phyloP scores from a whole-genome alignment of 2,797 vertebrate genomes.

The Sebastolobus altivelis region DNA sequence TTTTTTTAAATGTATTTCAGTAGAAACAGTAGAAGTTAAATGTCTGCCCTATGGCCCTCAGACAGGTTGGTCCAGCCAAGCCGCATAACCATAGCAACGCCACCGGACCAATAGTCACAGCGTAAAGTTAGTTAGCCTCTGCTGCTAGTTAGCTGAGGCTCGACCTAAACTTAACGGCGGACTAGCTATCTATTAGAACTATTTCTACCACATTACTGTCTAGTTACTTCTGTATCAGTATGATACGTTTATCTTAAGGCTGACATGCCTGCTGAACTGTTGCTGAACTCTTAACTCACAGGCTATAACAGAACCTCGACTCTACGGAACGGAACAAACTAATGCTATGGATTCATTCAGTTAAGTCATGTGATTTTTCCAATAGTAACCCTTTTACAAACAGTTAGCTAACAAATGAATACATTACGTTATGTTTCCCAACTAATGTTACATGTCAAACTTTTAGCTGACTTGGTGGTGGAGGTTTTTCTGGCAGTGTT shows the following conservation, averaged over 20 bases:
- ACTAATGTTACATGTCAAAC: background rate
- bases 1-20: no score
- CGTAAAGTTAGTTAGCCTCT: no score
- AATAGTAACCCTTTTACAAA: background rate
- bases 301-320: background rate
- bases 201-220: background rate
- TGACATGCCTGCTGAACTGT: no score
- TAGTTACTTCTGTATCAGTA: background rate
- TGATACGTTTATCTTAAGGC: background rate
- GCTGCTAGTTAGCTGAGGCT: no score
- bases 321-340: no score
- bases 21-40: no score
- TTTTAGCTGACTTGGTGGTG: background rate
- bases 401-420: background rate
- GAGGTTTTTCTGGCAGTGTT: no score
- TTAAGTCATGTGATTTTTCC: background rate
- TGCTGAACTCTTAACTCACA: background rate
- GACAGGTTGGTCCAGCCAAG: background rate
- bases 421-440: background rate
- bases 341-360: background rate
- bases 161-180: no score
- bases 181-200: no score
- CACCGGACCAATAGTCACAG: no score
- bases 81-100: no score
- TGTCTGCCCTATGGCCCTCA: background rate